phyloP scores from a whole-genome alignment of 37 sponge, comb jelly and placozoan genomes.

The Beroe ovata region DNA sequence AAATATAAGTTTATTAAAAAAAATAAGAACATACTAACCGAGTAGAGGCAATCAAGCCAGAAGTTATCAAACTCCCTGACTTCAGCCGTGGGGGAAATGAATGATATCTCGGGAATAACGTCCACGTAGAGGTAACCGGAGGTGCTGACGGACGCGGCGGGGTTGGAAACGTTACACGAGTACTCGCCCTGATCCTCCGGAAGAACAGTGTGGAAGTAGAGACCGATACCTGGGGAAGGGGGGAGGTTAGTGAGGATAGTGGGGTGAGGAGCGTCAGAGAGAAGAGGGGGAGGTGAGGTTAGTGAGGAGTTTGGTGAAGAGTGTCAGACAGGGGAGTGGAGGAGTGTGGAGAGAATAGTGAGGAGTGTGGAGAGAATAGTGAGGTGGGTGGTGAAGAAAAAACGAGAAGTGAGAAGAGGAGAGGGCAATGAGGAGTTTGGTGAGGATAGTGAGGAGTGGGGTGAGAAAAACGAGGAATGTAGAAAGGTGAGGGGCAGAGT shows the following conservation, averaged over 20 bases:
- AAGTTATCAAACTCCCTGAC: conserved; percentile 20
- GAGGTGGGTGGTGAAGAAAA: neutral
- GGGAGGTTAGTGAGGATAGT: neutral
- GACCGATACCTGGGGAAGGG: conserved; percentile 15
- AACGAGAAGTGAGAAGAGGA: neutral
- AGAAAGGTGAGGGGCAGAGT: neutral
- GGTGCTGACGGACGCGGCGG: neutral
- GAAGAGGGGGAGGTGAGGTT: neutral
- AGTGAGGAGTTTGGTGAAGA: neutral
- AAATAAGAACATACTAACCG: too few species aligned
- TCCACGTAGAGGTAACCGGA: conserved; percentile 38
- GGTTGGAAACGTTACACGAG: conserved; percentile 53
- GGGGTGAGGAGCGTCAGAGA: neutral
- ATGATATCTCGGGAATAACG: neutral
- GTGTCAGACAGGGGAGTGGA: too few species aligned
- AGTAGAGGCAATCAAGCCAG: conserved; percentile 39
- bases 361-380: neutral
- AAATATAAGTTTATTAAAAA: too few species aligned
- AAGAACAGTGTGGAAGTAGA: conserved; percentile 25
- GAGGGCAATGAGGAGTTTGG: neutral
- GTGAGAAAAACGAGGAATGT: neutral
- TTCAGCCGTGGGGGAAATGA: neutral
- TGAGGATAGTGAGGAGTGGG: neutral
- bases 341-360: neutral
- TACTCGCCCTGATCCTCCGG: conserved; percentile 56